Percentiles rank a stretch among this genome's conserved stretches.
phyloP scores from a whole-genome alignment of 2,113 vertebrate species.

The Columba janthina region DNA sequence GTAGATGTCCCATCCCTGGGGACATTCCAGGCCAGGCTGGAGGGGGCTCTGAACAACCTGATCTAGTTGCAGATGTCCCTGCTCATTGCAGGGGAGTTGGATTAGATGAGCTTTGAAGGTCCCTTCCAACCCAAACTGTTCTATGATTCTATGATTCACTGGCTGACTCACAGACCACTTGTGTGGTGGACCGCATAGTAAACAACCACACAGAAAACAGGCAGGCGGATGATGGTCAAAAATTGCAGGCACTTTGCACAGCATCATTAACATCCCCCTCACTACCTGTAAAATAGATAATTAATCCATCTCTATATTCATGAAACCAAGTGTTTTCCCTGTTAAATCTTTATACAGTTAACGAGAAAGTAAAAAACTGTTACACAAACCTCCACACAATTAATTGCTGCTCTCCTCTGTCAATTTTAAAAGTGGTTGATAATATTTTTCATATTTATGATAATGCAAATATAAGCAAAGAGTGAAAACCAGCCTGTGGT shows the following conservation, averaged over 20 bases:
- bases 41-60: no score
- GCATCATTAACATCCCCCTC: rapidly evolving
- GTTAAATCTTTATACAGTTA: not conserved
- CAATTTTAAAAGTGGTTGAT: not conserved
- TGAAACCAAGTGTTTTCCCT: not conserved
- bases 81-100: no score
- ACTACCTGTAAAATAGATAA: not conserved
- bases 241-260: not conserved
- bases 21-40: no score
- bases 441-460: not conserved
- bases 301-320: not conserved
- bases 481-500: not conserved
- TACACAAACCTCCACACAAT: not conserved
- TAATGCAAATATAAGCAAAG: not conserved
- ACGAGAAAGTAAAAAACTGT: not conserved
- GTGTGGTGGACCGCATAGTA: not conserved
- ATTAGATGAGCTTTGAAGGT: no score
- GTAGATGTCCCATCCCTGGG: no score
- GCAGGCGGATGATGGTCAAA: not conserved
- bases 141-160: not conserved
- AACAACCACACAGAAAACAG: not conserved
- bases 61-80: no score
- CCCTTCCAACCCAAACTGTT: no score
- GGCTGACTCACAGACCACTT: not conserved
- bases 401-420: not conserved